A percentile compares a stretch with the other conserved stretches of the same genome.
These are phyloP conservation scores for Cololabis saira DNA, from an alignment of 2,113 vertebrate species.

Conservation along the genomic window DNA sequence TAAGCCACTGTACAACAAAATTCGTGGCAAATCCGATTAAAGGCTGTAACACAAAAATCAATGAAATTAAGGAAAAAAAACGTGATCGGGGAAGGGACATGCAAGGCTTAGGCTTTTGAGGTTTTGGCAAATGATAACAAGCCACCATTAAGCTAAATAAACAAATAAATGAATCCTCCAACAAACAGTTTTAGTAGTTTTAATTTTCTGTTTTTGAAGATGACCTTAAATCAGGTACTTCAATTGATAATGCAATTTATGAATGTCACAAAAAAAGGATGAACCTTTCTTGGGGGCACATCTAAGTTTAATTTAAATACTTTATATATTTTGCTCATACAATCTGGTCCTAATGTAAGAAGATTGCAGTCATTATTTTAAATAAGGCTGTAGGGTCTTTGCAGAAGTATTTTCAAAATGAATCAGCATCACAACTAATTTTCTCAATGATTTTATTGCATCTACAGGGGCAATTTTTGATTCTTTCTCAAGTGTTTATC, in stretches of 20 bases:
- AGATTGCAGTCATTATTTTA: neutral
- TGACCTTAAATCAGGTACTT: no score
- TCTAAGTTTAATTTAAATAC: no score
- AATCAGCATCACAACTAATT: neutral
- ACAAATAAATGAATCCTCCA: no score
- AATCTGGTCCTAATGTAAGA: no score
- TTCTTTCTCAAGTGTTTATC: neutral
- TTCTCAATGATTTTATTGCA: no score
- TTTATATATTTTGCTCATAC: no score
- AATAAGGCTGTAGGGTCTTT: neutral
- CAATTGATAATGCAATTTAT: no score
- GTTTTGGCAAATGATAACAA: slow-evolving; percentile 1
- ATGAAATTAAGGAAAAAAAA: slow-evolving; percentile 58
- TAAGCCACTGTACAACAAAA: slow-evolving; percentile 50
- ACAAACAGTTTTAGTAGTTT: neutral
- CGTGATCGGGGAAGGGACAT: slow-evolving; percentile 29
- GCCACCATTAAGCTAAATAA: neutral
- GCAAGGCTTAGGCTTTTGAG: slow-evolving; percentile 8
- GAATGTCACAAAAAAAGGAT: no score
- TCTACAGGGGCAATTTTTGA: no score
- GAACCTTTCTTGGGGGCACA: no score
- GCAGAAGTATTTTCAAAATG: no score
- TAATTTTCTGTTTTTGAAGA: neutral
- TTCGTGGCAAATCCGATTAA: slow-evolving; percentile 74
- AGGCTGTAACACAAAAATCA: slow-evolving; percentile 55